Conservation (phyloP, 37 sponge, comb jelly and placozoan species). For the Haliclona indistincta region DNA sequence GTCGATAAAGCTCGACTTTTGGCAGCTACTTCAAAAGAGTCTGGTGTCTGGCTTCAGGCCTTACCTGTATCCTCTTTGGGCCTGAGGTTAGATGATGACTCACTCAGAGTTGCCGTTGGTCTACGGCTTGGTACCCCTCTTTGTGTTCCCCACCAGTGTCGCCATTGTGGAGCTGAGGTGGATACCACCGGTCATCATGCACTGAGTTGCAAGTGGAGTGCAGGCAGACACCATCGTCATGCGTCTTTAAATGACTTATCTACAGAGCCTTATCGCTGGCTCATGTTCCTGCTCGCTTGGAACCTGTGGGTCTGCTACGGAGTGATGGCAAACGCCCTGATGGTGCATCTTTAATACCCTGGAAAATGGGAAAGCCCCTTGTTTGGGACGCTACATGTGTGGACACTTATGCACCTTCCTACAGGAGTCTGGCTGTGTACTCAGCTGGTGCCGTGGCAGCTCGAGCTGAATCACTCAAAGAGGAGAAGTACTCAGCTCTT, state of each 20-base stretch:
- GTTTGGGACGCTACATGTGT: too few relatives aligned
- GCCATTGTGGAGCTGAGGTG: conserved; percentile 14
- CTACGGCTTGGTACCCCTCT: background rate
- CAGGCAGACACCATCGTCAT: conserved; percentile 20
- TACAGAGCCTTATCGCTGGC: conserved; percentile 24
- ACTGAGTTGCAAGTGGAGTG: conserved; percentile 13
- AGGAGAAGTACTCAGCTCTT: conserved; percentile 6
- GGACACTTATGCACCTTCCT: conserved; percentile 7
- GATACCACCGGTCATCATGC: conserved; percentile 12
- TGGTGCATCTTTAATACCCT: conserved; percentile 29
- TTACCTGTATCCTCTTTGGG: conserved; percentile 15
- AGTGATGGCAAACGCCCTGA: conserved; percentile 31
- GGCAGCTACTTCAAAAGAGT: conserved; percentile 4
- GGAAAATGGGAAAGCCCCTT: conserved; percentile 9
- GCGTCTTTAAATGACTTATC: conserved; percentile 29
- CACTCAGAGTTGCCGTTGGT: conserved; percentile 4
- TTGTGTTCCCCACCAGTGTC: conserved; percentile 4
- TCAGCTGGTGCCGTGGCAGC: conserved; percentile 5
- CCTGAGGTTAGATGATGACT: too few relatives aligned
- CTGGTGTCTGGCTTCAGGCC: conserved; percentile 13
- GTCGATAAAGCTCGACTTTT: background rate
- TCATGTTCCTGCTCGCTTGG: conserved; percentile 24
- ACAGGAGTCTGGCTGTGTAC: background rate
- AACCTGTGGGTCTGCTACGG: conserved; percentile 20
- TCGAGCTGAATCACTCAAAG: background rate